Percentiles rank a stretch among this genome's conserved stretches.
These are phyloP conservation scores for Nephrotoma appendiculata DNA, from an alignment of 2,888 invertebrate genomes.

Conservation along the genomic window DNA sequence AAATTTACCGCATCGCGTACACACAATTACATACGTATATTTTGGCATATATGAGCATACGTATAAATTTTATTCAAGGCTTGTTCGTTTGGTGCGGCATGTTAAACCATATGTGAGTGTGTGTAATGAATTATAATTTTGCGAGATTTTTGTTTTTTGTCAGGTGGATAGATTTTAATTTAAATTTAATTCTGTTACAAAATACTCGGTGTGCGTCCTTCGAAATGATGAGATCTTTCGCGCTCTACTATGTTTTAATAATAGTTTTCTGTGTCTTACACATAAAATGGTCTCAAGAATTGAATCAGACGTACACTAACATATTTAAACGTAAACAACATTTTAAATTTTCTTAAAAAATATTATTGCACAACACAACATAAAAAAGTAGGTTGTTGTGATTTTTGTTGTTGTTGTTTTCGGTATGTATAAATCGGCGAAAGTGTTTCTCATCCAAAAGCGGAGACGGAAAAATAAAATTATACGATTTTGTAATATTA, in stretches of 20 bases:
- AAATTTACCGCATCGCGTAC: not conserved
- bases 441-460: conserved; percentile 1
- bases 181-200: not conserved
- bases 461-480: not conserved
- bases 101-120: not conserved
- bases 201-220: not conserved
- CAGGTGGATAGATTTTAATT: not conserved
- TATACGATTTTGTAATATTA: not conserved
- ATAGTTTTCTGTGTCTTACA: not conserved
- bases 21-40: not conserved
- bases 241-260: not conserved
- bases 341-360: not conserved
- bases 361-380: not conserved
- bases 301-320: not conserved
- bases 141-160: not conserved
- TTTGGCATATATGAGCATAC: not conserved
- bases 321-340: not conserved
- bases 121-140: not conserved
- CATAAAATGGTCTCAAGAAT: not conserved
- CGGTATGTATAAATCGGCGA: not conserved
- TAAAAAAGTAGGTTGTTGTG: conserved; percentile 4
- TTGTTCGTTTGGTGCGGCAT: not conserved
- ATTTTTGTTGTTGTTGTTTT: conserved; percentile 1
- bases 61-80: not conserved
- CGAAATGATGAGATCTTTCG: not conserved